A percentile compares a stretch with the other conserved stretches of the same genome.
phyloP scores from a whole-genome alignment of 2,888 invertebrate species.

The Lydus trimaculatus region DNA sequence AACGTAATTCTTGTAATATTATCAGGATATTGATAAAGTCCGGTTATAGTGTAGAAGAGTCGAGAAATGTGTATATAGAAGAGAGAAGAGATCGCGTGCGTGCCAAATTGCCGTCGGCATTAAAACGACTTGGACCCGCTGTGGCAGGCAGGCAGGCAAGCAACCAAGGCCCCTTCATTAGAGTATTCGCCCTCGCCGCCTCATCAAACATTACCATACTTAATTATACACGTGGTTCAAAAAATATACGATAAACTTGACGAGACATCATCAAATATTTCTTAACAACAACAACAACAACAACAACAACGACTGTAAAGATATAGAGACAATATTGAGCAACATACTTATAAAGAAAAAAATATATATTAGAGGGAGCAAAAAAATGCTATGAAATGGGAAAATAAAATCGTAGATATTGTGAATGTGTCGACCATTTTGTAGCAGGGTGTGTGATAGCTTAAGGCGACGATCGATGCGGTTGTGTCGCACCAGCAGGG shows the following conservation, averaged over 20 bases:
- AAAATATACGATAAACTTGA: slow-evolving; percentile 1
- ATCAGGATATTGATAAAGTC: slow-evolving; percentile 1
- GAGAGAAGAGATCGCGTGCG: slow-evolving; percentile 49
- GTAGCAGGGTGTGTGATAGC: slow-evolving; percentile 40
- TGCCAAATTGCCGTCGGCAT: slow-evolving; percentile 45
- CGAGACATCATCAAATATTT: background rate
- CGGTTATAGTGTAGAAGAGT: background rate
- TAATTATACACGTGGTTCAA: slow-evolving; percentile 59
- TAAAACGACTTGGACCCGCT: slow-evolving; percentile 42
- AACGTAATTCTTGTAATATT: background rate
- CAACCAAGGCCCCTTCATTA: slow-evolving; percentile 51
- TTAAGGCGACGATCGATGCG: slow-evolving; percentile 54
- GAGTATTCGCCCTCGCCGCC: slow-evolving; percentile 58
- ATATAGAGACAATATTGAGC: slow-evolving; percentile 14
- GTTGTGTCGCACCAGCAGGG: slow-evolving; percentile 56
- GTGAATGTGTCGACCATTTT: slow-evolving; percentile 47
- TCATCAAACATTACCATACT: slow-evolving; percentile 59
- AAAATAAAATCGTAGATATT: slow-evolving; percentile 38
- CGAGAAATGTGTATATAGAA: slow-evolving; percentile 6
- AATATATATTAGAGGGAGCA: background rate
- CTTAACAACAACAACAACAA: background rate
- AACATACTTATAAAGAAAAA: slow-evolving; percentile 10
- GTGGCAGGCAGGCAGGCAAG: slow-evolving; percentile 14
- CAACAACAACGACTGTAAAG: background rate
- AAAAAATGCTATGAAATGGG: background rate